These are phyloP conservation scores for Ophion ellenae DNA, from an alignment of 2,888 invertebrate genomes.

Conservation along the genomic window DNA sequence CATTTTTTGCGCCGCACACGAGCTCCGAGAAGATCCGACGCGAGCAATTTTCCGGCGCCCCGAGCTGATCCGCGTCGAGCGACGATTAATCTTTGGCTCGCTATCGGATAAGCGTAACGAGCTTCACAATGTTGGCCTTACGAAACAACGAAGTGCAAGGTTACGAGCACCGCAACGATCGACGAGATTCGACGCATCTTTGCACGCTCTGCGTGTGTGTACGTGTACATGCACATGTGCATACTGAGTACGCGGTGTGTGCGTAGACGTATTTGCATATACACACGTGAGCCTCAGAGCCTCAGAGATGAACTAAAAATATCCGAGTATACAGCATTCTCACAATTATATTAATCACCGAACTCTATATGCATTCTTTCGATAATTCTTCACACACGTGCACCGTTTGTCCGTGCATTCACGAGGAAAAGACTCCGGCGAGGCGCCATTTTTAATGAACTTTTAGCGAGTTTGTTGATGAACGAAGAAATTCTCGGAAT, in stretches of 20 bases:
- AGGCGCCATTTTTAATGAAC: neutral
- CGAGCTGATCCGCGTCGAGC: conserved; percentile 13
- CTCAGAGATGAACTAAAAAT: conserved; percentile 56
- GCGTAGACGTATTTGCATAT: conserved; percentile 1
- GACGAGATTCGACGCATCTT: conserved; percentile 39
- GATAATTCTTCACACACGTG: neutral
- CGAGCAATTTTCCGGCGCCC: conserved; percentile 47
- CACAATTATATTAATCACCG: neutral
- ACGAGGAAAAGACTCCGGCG: neutral
- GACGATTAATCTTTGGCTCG: conserved; percentile 49
- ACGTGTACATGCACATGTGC: neutral
- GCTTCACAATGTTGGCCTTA: conserved; percentile 45
- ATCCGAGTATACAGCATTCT: conserved; percentile 32
- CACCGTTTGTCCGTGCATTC: too few relatives aligned
- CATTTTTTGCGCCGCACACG: neutral
- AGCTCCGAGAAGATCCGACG: conserved; percentile 6
- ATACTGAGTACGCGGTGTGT: neutral
- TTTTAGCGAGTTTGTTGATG: neutral
- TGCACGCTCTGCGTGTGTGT: neutral
- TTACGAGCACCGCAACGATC: conserved; percentile 10
- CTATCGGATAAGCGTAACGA: conserved; percentile 42
- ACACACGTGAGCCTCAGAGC: conserved; percentile 23
- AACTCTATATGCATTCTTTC: neutral
- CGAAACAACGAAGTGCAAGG: conserved; percentile 46
- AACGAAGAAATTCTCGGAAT: neutral